Evolutionary conservation across 2,113 vertebrate genomes (phyloP), one percentile per base, ranked within the genome.

Genomic region (Orycteropus afer): DNA sequence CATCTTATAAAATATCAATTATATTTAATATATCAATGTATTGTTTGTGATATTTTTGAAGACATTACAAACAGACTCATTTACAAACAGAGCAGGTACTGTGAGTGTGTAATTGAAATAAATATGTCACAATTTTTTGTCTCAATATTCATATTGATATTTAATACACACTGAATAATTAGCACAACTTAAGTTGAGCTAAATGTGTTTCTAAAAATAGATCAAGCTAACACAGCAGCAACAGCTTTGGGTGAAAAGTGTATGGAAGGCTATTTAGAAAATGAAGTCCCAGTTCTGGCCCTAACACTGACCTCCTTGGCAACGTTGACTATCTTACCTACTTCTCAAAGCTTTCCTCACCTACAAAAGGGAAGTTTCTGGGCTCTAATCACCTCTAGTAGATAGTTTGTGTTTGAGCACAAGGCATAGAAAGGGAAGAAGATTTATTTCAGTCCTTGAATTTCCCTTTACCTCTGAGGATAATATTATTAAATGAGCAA

Each of bases 101-200:
- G 34, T 78, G 61, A 57, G 20, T 47, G 5, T 86, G 29, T 71
- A 74, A 34, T 32, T 90, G 40, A 81, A 94, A 84, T 83, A 90
- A 93, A 55, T 90, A 63, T 7, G n/a, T 20, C 34, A 37, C 49
- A 86, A 86, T 34, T 71, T 32, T n/a, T 91, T 95, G 47, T 85
- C 74, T 95, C 81, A 49, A 37, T 63, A 95, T 94, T 96, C 63
- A 55, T 37, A 71, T n/a, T 73, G 57, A 85, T 95, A 82, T 45
- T 92, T 96, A 95, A 96, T 94, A 94, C 22, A 69, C 10, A 76
- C 71, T 95, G 90, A 94, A 93, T 88, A 95, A 86, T 92, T 53
- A 96, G 51, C 90, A 86, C 63, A 80, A 96, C 57, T 85, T 32
- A 90, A 88, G 94, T 74, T 85, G 42, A 37, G 37, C 34, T 76